These are phyloP conservation scores for Oncorhynchus masou DNA, from an alignment of 2,113 vertebrate genomes.

Conservation along the genomic window DNA sequence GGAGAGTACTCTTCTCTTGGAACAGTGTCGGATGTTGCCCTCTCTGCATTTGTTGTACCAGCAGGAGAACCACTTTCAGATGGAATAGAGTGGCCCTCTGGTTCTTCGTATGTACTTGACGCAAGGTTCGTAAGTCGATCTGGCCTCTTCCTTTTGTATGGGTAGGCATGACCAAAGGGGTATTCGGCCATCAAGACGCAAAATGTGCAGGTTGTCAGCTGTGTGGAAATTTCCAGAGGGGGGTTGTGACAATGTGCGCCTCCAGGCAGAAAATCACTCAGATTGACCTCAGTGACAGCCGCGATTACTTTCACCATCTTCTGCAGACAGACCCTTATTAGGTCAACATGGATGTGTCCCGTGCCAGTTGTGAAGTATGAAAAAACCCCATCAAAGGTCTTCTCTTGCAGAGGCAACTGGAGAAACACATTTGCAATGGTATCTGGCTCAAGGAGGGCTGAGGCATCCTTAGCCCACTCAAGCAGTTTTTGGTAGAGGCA, in stretches of 20 bases:
- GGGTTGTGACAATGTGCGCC: constrained; percentile 60
- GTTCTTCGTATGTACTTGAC: constrained; percentile 40
- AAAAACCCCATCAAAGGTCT: constrained; percentile 65
- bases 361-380: constrained; percentile 56
- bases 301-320: constrained; percentile 65
- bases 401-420: constrained; percentile 70
- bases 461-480: constrained; percentile 68
- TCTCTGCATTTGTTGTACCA: not conserved
- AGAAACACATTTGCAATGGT: constrained; percentile 62
- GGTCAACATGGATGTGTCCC: constrained; percentile 64
- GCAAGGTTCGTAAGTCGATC: constrained; percentile 22
- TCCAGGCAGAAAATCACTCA: constrained; percentile 73
- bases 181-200: constrained; percentile 70
- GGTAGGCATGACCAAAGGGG: constrained; percentile 44
- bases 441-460: constrained; percentile 66
- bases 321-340: constrained; percentile 68
- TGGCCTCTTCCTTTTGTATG: constrained; percentile 30
- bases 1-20: not conserved
- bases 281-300: constrained; percentile 61
- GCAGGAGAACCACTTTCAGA: constrained; percentile 16
- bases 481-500: constrained; percentile 72
- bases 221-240: constrained; percentile 36
- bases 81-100: not conserved
- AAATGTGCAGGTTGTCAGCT: constrained; percentile 65
- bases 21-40: accelerated